Conservation (phyloP, 1,140 invertebrate species). For the Neuroterus valhalla region DNA sequence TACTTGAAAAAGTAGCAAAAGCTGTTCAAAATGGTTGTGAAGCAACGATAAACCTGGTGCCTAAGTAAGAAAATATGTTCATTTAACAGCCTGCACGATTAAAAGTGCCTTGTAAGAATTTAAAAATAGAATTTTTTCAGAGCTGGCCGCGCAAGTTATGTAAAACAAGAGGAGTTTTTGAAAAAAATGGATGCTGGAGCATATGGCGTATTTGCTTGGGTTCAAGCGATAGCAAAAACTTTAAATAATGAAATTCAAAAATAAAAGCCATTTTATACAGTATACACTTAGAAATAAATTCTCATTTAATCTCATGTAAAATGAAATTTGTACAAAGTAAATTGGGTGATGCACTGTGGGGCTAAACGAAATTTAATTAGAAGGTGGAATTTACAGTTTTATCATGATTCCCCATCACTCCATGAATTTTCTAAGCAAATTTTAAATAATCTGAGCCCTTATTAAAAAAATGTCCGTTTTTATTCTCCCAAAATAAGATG, state of each 20-base stretch:
- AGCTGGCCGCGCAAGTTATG: conserved; percentile 79
- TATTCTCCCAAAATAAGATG: too few species aligned
- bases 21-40: conserved; percentile 72
- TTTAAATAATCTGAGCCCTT: too few species aligned
- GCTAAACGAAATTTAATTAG: too few species aligned
- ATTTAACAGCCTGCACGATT: not conserved
- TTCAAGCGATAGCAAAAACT: conserved; percentile 70
- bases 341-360: not conserved
- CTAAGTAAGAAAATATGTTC: conserved; percentile 66
- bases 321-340: conserved; percentile 15
- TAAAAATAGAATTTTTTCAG: conserved; percentile 63
- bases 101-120: too few species aligned
- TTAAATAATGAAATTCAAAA: too few species aligned
- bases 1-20: conserved; percentile 53
- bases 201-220: conserved; percentile 78
- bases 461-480: too few species aligned
- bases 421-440: too few species aligned
- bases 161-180: conserved; percentile 73
- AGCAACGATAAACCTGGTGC: conserved; percentile 77
- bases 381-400: too few species aligned
- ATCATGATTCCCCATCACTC: too few species aligned
- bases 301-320: not conserved
- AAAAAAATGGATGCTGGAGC: conserved; percentile 82
- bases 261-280: too few species aligned
- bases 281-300: too few species aligned